phyloP scores from a whole-genome alignment of 2,888 invertebrate genomes.

The Danaus chrysippus region DNA sequence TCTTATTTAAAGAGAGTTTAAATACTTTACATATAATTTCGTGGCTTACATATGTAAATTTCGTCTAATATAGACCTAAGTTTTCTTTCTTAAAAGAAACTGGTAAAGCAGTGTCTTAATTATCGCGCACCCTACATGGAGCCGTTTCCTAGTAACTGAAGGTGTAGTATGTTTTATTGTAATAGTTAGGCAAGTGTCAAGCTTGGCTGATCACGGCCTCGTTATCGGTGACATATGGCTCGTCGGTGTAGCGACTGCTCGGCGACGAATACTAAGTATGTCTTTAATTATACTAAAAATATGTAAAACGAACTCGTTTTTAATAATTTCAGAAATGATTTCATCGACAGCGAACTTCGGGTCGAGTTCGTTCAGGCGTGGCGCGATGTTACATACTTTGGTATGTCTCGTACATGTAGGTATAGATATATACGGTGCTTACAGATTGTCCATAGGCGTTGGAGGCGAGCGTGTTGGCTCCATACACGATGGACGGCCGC shows the following conservation, averaged over 20 bases:
- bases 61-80: too few relatives aligned
- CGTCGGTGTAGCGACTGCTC: conserved; percentile 9
- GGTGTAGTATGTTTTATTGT: not conserved
- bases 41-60: too few relatives aligned
- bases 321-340: not conserved
- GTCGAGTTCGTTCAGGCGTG: too few relatives aligned
- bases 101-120: too few relatives aligned
- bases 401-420: too few relatives aligned
- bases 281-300: conserved; percentile 2
- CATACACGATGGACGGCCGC: conserved; percentile 55
- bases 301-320: conserved; percentile 1
- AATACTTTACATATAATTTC: too few relatives aligned
- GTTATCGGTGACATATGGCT: conserved; percentile 15
- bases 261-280: not conserved
- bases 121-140: not conserved
- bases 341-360: not conserved
- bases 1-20: too few relatives aligned
- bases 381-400: too few relatives aligned
- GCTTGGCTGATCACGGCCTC: conserved; percentile 15
- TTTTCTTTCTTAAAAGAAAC: too few relatives aligned
- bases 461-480: conserved; percentile 43
- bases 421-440: conserved; percentile 10
- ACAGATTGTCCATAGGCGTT: conserved; percentile 58
- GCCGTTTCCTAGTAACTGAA: not conserved
- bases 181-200: conserved; percentile 12